A percentile compares a stretch with the other conserved stretches of the same genome.
Conservation (phyloP, 2,113 vertebrate species). For the Megaceryle torquata region DNA sequence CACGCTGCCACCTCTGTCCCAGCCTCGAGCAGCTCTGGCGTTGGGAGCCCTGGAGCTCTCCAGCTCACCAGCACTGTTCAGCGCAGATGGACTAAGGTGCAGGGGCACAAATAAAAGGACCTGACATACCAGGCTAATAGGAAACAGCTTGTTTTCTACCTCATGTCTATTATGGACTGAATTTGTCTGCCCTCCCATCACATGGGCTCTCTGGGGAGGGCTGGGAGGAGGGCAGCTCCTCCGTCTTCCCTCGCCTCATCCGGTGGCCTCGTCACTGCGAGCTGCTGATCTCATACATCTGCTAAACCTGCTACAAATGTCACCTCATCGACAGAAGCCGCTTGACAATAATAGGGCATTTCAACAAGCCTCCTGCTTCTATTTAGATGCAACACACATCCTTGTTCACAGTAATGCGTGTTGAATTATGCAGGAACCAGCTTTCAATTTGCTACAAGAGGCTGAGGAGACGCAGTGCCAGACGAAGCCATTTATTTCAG, state of each 20-base stretch:
- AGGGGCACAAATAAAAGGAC: neutral
- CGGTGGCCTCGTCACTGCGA: neutral
- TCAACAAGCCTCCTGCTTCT: slow-evolving; percentile 56
- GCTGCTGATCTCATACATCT: slow-evolving; percentile 38
- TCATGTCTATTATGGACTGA: neutral
- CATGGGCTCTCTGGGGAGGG: neutral
- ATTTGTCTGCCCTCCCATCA: neutral
- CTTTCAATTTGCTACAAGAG: slow-evolving; percentile 58
- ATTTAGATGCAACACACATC: slow-evolving; percentile 59
- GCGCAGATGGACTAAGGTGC: neutral
- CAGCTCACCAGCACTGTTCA: neutral
- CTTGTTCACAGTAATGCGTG: slow-evolving; percentile 5
- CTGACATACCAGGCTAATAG: neutral
- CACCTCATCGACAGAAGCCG: slow-evolving; percentile 27
- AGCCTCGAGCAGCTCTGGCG: neutral
- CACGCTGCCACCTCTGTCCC: neutral
- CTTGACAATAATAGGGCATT: slow-evolving; percentile 41
- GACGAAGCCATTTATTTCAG: slow-evolving; percentile 65
- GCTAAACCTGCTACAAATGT: slow-evolving; percentile 53
- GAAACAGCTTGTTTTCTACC: neutral
- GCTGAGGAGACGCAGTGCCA: slow-evolving; percentile 37
- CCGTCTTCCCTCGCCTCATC: neutral
- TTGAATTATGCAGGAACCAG: slow-evolving; percentile 67
- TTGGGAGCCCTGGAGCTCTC: neutral
- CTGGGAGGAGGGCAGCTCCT: neutral